Evolutionary conservation across 2,113 vertebrate species (phyloP).

Genomic region (Motacilla tschutschensis): DNA sequence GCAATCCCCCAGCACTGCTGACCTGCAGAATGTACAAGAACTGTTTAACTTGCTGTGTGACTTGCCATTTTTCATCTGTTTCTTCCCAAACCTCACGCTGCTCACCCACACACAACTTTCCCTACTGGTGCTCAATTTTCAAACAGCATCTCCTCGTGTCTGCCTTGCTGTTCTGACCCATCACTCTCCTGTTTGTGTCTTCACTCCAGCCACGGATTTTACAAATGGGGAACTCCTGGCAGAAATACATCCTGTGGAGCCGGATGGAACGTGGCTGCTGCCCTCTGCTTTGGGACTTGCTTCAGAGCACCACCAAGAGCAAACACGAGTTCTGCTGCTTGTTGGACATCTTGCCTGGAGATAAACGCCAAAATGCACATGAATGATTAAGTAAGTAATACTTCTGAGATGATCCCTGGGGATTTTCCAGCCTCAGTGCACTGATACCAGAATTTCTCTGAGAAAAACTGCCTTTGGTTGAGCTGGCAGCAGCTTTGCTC

Average conservation of each 20-base stretch:
- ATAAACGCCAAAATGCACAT: background rate
- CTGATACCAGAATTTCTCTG: background rate
- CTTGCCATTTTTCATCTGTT: background rate
- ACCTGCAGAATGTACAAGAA: background rate
- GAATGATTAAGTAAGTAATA: background rate
- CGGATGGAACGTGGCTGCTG: background rate
- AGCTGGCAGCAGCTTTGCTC: background rate
- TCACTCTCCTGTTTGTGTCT: background rate
- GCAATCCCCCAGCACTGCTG: background rate
- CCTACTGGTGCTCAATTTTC: background rate
- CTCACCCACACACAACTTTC: background rate
- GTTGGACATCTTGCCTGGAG: background rate
- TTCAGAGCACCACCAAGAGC: background rate
- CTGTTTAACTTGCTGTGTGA: rapidly evolving
- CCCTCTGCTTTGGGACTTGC: background rate
- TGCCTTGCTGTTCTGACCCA: background rate
- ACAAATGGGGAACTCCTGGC: background rate
- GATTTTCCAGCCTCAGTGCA: background rate
- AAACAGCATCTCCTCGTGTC: background rate
- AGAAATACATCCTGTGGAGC: background rate
- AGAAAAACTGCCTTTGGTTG: background rate
- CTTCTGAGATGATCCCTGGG: background rate
- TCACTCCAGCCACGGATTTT: background rate
- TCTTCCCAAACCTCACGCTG: rapidly evolving
- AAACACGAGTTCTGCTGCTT: background rate